Conservation (phyloP, 1,140 invertebrate genomes). For the Homarus americanus region DNA sequence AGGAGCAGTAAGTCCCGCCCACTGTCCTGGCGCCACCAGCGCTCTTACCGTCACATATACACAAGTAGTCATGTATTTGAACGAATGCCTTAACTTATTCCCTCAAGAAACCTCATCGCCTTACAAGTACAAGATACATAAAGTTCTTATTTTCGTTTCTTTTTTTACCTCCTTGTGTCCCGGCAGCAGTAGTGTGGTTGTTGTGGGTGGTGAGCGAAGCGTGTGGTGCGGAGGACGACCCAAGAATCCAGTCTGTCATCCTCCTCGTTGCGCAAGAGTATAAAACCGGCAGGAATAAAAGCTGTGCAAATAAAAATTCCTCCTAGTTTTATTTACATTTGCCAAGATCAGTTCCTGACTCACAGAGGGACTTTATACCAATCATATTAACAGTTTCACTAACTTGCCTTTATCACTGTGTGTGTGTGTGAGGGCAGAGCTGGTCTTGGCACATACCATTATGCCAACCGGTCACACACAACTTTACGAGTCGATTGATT, state of each 20-base stretch:
- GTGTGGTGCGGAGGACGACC: too few species aligned
- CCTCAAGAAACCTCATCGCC: background rate
- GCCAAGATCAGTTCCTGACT: background rate
- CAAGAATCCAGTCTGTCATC: too few species aligned
- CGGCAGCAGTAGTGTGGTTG: too few species aligned
- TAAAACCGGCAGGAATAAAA: slow-evolving; percentile 22
- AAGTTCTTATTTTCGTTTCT: background rate
- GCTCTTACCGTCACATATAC: background rate
- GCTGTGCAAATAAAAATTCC: slow-evolving; percentile 26
- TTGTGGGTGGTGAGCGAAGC: too few species aligned
- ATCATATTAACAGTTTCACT: background rate
- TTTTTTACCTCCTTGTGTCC: background rate
- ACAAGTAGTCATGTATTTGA: slow-evolving; percentile 20
- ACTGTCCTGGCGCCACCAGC: background rate
- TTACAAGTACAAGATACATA: background rate
- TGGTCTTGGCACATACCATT: too few species aligned
- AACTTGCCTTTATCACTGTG: too few species aligned
- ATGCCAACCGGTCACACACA: too few species aligned
- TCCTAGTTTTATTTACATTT: slow-evolving; percentile 12
- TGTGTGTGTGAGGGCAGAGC: too few species aligned
- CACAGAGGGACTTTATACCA: background rate
- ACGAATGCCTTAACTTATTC: background rate
- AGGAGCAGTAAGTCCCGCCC: slow-evolving; percentile 16
- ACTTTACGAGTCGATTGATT: too few species aligned
- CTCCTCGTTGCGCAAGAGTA: slow-evolving; percentile 7